Base-by-base conservation (phyloP, 2,113 vertebrate species). In the Indicator maculatus region DNA sequence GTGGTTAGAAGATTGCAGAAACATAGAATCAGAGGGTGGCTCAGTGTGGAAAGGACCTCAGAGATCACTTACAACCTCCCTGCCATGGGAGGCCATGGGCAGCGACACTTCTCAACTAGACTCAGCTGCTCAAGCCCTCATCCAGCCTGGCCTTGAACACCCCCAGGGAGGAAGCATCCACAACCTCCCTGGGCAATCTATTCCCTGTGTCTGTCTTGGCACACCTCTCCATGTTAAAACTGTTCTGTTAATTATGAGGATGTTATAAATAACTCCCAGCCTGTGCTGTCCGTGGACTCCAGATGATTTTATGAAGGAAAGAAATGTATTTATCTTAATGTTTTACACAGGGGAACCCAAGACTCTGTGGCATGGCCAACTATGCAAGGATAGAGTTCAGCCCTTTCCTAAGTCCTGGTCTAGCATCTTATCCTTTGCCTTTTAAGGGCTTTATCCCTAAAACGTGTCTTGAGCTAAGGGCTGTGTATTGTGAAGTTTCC, bases 361-460 rank as follows among this genome's bases (percentile, higher is more conserved):
- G 1, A 12, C 36, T 59, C 67, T 36, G 1, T 31, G 36, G 31
- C 53, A 60, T 0, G 0, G 16, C 16, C 63, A 61, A 24, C 59
- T 53, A 84, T 5, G 11, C 55, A 63, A 52, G 53, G 59, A 10
- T 24, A 67, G 47, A 39, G 50, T 55, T 59, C 38, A 78, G 21
- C 30, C 27, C 65, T 75, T 67, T 71, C 56, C 26, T 16, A 58
- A 66, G 60, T 84, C 50, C 9, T 31, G 52, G 19, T 41, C 28
- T 60, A 72, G n/a, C 66, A 63, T 65, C 79, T 95, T 88, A 78
- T 81, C 63, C 69, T 26, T 30, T 82, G 67, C 63, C 65, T 91
- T 94, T 90, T 69, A 86, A 83, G 65, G 47, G 20, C 61, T 89
- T 95, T 94, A 90, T 91, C 53, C 45, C 59, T 78, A 59, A 95